phyloP scores from a whole-genome alignment of 2,888 invertebrate species.

The Thelaira solivaga region DNA sequence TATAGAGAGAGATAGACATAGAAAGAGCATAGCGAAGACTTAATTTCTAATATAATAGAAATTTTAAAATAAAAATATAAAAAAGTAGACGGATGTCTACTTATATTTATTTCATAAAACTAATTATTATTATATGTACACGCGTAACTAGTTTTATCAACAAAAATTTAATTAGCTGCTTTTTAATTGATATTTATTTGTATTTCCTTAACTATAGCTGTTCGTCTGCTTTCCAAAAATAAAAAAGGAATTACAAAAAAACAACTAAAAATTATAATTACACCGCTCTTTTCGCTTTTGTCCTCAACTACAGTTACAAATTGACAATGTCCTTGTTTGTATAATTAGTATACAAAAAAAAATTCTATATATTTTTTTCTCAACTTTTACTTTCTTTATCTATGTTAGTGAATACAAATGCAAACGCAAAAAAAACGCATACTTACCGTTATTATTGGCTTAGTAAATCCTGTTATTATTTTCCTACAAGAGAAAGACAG shows the following conservation, averaged over 20 bases:
- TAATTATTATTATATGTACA: too few species aligned
- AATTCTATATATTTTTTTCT: background rate
- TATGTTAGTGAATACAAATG: constrained; percentile 13
- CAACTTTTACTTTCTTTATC: constrained; percentile 56
- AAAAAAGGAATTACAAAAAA: too few species aligned
- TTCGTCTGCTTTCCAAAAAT: too few species aligned
- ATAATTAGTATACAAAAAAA: constrained; percentile 37
- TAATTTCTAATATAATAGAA: too few species aligned
- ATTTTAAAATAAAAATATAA: too few species aligned
- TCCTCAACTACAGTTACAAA: constrained; percentile 5
- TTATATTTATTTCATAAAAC: too few species aligned
- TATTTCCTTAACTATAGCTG: background rate
- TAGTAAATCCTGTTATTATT: constrained; percentile 32
- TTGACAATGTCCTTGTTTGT: constrained; percentile 49
- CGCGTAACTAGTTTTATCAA: background rate
- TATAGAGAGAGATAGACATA: too few species aligned
- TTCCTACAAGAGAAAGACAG: background rate
- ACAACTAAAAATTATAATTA: constrained; percentile 16
- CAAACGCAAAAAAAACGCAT: background rate
- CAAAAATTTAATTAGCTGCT: constrained; percentile 25
- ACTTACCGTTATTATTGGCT: background rate
- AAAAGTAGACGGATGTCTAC: too few species aligned
- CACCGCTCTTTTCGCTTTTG: background rate
- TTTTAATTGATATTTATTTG: constrained; percentile 42
- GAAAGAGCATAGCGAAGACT: too few species aligned